A percentile compares a stretch with the other conserved stretches of the same genome.
Conservation (phyloP, 2,113 vertebrate species). For the Urocynchramus pylzowi region DNA sequence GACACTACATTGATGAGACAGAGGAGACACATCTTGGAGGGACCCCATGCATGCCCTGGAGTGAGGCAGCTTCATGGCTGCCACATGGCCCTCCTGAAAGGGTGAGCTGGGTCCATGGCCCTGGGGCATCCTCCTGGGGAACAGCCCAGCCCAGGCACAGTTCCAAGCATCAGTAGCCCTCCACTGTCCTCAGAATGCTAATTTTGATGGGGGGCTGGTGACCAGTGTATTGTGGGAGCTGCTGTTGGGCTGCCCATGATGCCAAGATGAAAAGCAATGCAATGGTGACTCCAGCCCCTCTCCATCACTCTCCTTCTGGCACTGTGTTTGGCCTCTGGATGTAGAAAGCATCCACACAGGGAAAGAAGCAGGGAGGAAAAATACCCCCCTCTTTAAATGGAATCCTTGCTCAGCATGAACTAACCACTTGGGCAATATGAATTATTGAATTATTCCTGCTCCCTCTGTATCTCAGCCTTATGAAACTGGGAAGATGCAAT, state of each 20-base stretch:
- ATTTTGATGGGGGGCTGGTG: background rate
- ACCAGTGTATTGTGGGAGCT: background rate
- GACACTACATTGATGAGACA: rapidly evolving
- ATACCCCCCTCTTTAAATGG: background rate
- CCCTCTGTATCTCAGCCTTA: slow-evolving; percentile 16
- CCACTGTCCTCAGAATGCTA: background rate
- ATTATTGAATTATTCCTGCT: slow-evolving; percentile 56
- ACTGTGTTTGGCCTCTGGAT: background rate
- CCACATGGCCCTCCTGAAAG: background rate
- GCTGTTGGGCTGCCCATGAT: background rate
- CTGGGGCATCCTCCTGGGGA: background rate
- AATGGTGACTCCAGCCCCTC: background rate
- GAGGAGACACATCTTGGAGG: background rate
- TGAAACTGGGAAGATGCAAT: slow-evolving; percentile 29
- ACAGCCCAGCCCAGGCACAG: background rate
- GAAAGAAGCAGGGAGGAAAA: background rate
- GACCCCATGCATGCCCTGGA: rapidly evolving
- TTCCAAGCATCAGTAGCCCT: background rate
- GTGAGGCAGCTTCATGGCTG: rapidly evolving
- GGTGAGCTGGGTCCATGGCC: background rate
- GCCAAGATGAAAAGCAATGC: background rate
- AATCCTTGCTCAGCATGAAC: background rate
- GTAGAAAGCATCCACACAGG: background rate
- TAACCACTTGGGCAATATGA: slow-evolving; percentile 27
- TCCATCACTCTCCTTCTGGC: background rate